phyloP scores from a whole-genome alignment of 2,888 invertebrate genomes.

The Tiliacea citrago region DNA sequence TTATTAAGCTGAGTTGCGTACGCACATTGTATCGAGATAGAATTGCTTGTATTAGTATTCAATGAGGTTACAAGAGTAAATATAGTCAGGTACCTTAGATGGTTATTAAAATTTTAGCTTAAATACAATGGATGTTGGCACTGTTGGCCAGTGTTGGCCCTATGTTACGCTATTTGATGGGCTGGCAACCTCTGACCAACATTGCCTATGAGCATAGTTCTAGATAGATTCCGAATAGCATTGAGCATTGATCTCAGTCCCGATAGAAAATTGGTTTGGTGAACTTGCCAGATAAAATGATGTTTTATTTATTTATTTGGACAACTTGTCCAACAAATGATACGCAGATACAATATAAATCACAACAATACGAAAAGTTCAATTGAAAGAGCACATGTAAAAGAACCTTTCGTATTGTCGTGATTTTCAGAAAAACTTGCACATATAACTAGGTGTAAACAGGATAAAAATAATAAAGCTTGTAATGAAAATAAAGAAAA shows the following conservation, averaged over 20 bases:
- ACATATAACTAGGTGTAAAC: too few relatives aligned
- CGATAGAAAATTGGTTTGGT: background rate
- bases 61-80: constrained; percentile 54
- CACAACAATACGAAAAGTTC: too few relatives aligned
- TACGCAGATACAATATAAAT: too few relatives aligned
- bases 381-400: too few relatives aligned
- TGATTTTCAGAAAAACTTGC: too few relatives aligned
- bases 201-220: background rate
- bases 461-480: too few relatives aligned
- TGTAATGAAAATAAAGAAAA: too few relatives aligned
- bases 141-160: background rate
- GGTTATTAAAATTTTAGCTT: constrained; percentile 37
- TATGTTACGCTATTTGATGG: background rate
- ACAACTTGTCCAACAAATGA: too few relatives aligned
- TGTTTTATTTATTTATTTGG: background rate
- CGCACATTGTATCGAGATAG: constrained; percentile 59
- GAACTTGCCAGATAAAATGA: background rate
- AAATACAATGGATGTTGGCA: background rate
- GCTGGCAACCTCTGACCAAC: background rate
- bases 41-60: constrained; percentile 59
- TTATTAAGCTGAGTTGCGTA: constrained; percentile 64
- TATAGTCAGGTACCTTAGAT: constrained; percentile 11
- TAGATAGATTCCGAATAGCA: background rate
- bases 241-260: background rate
- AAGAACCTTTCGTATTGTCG: too few relatives aligned